Conservation (phyloP, 2,113 vertebrate genomes). For the Menidia beryllina region DNA sequence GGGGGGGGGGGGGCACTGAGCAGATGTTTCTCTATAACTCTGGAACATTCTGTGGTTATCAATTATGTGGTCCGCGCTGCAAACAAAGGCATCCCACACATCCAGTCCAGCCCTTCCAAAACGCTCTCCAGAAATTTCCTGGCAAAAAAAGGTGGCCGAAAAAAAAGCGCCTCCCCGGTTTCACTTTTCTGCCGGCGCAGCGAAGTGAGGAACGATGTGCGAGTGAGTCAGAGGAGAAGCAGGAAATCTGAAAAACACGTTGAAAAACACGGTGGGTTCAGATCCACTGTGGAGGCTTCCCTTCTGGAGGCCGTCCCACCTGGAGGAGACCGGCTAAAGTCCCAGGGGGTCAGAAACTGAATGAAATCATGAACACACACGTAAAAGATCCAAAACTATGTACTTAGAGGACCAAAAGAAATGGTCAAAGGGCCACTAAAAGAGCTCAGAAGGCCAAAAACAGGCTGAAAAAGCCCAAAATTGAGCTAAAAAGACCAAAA, state of each 20-base stretch:
- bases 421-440: too few relatives aligned
- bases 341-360: too few relatives aligned
- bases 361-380: too few relatives aligned
- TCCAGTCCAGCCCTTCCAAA: slow-evolving; percentile 40
- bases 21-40: slow-evolving; percentile 82
- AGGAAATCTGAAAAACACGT: slow-evolving; percentile 85
- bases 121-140: slow-evolving; percentile 46
- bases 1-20: slow-evolving; percentile 65
- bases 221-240: background rate
- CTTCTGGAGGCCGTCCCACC: slow-evolving; percentile 76
- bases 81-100: slow-evolving; percentile 76
- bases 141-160: slow-evolving; percentile 33
- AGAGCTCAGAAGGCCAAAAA: too few relatives aligned
- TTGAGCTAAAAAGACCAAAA: too few relatives aligned
- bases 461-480: too few relatives aligned
- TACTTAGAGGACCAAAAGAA: too few relatives aligned
- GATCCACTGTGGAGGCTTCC: slow-evolving; percentile 84
- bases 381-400: too few relatives aligned
- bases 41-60: slow-evolving; percentile 87
- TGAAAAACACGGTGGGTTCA: slow-evolving; percentile 86
- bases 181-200: slow-evolving; percentile 26
- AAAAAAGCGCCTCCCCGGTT: slow-evolving; percentile 64
- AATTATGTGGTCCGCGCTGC: slow-evolving; percentile 78
- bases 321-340: slow-evolving; percentile 26
- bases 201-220: slow-evolving; percentile 47